phyloP scores from a whole-genome alignment of 1,140 invertebrate species.

The Solen grandis region DNA sequence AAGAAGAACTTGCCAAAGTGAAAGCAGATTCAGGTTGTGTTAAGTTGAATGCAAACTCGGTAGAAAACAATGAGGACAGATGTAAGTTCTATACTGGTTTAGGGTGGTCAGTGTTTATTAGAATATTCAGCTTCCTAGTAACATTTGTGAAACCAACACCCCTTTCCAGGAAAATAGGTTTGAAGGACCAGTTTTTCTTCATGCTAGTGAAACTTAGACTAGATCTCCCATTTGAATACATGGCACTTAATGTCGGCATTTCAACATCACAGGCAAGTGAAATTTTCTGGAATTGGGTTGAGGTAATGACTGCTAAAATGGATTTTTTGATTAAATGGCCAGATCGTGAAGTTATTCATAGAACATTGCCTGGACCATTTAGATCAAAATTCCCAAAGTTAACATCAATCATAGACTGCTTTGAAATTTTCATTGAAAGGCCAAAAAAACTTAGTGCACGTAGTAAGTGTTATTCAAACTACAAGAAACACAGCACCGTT shows the following conservation, averaged over 20 bases:
- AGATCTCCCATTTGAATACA: not conserved
- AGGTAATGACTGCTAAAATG: slow-evolving; percentile 38
- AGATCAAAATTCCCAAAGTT: slow-evolving; percentile 49
- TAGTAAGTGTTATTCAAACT: slow-evolving; percentile 42
- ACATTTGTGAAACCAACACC: not conserved
- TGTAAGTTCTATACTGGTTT: not conserved
- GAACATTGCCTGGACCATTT: slow-evolving; percentile 46
- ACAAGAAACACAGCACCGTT: slow-evolving; percentile 27
- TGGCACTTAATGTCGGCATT: not conserved
- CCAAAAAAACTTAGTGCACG: slow-evolving; percentile 54
- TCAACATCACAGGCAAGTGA: no score
- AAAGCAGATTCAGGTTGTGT: not conserved
- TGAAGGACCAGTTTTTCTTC: not conserved
- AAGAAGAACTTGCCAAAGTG: not conserved
- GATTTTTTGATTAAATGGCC: slow-evolving; percentile 49
- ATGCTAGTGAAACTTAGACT: not conserved
- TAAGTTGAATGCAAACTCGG: not conserved
- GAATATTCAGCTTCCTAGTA: not conserved
- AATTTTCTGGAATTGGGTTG: slow-evolving; percentile 58
- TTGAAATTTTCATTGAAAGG: slow-evolving; percentile 64
- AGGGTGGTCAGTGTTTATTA: not conserved
- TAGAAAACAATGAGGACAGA: not conserved
- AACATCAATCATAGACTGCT: slow-evolving; percentile 62
- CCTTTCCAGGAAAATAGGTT: not conserved
- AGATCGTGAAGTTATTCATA: slow-evolving; percentile 36